Evolutionary conservation across 1,140 invertebrate species (phyloP).

Genomic region (Cyrtorhinus lividipennis): DNA sequence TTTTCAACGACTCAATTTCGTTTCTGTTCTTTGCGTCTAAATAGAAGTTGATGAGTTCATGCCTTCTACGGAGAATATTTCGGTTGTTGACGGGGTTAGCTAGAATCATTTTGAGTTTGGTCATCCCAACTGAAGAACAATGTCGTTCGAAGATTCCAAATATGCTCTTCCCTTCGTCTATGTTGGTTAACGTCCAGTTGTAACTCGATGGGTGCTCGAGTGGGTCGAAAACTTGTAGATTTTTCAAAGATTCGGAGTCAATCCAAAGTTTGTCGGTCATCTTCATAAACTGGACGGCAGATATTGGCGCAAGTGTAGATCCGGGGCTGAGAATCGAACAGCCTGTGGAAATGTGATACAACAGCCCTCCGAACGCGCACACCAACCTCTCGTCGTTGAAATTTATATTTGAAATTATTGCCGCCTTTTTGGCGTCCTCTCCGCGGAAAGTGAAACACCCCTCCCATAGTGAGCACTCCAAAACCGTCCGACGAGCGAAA

Average conservation of each 20-base stretch:
- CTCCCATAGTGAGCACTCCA: not conserved
- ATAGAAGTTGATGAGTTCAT: constrained; percentile 46
- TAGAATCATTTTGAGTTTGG: constrained; percentile 36
- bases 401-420: not conserved
- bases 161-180: constrained; percentile 54
- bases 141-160: constrained; percentile 57
- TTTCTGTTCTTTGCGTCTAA: constrained; percentile 38
- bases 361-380: not conserved
- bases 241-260: constrained; percentile 42
- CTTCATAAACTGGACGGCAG: not conserved
- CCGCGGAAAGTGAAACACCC: not conserved
- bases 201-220: constrained; percentile 59
- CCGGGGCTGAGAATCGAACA: not conserved
- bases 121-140: constrained; percentile 42
- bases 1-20: constrained; percentile 37
- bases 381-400: not conserved
- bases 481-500: not conserved
- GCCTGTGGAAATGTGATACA: not conserved
- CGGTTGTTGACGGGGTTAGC: constrained; percentile 43
- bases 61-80: constrained; percentile 37
- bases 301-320: not conserved
- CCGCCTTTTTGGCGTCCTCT: not conserved
- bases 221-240: constrained; percentile 58
- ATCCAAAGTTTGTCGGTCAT: not conserved
- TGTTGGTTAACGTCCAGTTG: constrained; percentile 41